Conservation (phyloP, 92 coral and sea anemone species). For the Porites lobata region DNA sequence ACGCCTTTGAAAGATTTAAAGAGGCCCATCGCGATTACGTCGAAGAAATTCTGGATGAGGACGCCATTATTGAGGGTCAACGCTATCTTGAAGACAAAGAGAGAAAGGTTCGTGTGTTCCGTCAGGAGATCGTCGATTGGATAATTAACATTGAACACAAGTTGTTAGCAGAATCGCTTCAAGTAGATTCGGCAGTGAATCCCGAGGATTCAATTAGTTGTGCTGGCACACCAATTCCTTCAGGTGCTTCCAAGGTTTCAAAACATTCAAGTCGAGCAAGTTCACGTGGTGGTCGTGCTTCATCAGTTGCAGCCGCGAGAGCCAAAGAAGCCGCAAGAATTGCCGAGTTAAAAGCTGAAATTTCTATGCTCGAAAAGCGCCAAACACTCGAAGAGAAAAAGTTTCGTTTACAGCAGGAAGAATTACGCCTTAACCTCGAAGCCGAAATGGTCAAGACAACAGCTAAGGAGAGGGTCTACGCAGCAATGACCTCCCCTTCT, state of each 20-base stretch:
- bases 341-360: neutral
- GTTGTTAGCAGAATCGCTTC: slow-evolving; percentile 2
- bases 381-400: no score
- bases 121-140: neutral
- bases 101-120: neutral
- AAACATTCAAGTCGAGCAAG: neutral
- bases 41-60: neutral
- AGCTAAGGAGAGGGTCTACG: slow-evolving; percentile 31
- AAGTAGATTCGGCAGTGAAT: slow-evolving; percentile 8
- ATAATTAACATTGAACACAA: neutral
- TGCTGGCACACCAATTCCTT: neutral
- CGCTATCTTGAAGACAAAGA: no score
- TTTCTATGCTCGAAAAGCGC: no score
- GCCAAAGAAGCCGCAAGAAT: no score
- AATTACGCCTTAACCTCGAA: neutral
- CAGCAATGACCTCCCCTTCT: neutral
- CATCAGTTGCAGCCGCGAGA: neutral
- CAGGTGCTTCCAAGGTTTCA: neutral
- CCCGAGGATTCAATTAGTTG: slow-evolving; percentile 18
- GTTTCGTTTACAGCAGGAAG: no score
- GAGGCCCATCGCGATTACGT: slow-evolving; percentile 15
- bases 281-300: neutral
- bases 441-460: slow-evolving; percentile 21
- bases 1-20: neutral
- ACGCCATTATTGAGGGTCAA: neutral